A percentile compares a stretch with the other conserved stretches of the same genome.
Conservation (phyloP, 2,797 vertebrate species). For the Ceryle rudis region DNA sequence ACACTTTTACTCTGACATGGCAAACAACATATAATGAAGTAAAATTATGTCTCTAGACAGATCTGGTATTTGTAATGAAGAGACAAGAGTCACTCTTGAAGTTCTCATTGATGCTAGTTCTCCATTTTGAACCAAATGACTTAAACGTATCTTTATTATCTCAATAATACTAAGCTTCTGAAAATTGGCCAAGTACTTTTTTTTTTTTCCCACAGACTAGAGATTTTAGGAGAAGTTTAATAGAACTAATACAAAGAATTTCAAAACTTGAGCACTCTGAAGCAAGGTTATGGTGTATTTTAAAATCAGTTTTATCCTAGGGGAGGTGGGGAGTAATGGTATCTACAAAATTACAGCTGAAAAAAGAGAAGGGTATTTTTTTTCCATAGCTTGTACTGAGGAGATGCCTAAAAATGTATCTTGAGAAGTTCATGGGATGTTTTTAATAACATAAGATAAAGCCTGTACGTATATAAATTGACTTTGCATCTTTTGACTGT, state of each 20-base stretch:
- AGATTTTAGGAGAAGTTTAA: neutral
- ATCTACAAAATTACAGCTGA: neutral
- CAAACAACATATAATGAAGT: slow-evolving; percentile 21
- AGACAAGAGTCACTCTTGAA: neutral
- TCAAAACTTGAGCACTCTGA: neutral
- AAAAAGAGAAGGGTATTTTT: neutral
- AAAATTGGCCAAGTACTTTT: neutral
- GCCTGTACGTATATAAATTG: neutral
- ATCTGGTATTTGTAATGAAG: neutral
- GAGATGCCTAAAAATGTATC: fast-evolving
- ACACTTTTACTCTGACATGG: neutral
- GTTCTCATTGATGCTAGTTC: slow-evolving; percentile 8
- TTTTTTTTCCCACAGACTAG: neutral
- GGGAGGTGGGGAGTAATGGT: neutral
- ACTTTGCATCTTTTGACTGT: neutral
- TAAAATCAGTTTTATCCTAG: neutral
- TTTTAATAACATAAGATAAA: neutral
- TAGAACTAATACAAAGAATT: neutral
- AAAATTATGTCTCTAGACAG: slow-evolving; percentile 26
- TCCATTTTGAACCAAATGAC: neutral
- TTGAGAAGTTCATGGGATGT: neutral
- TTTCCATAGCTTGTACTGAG: neutral
- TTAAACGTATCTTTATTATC: neutral
- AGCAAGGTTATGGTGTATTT: neutral
- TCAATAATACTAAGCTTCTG: neutral